Evolutionary conservation across 2,797 vertebrate species (phyloP), one percentile per base, ranked within the genome.

Genomic region (Poecilia wingei): DNA sequence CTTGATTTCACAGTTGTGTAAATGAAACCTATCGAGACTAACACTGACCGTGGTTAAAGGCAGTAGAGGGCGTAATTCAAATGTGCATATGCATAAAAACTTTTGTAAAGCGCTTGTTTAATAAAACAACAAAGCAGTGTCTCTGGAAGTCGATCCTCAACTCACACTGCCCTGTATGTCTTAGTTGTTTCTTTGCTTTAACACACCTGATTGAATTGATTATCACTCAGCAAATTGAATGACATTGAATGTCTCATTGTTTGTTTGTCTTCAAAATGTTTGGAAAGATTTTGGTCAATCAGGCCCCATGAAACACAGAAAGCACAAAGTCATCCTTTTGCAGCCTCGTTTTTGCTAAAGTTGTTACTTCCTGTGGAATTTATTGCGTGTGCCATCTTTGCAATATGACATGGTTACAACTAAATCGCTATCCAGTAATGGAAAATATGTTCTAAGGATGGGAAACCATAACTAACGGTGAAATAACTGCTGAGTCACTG

Each of bases 401-500:
- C 12, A 39, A 59, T 59, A 47, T 7, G 1, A 75, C 18, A 47
- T 13, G 20, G 25, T 57, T 45, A 46, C 69, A 45, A 25, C 51
- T 46, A 25, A 59, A 41, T 66, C 71, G 46, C 31, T 8, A 9
- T 31, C 57, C 71, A 43, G 45, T 43, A 66, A 79, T 74, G 33
- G 61, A 82, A 79, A 84, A 76, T 61, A 64, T 57, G 7, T 45
- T 49, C 8, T 72, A 70, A 49, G 64, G 57, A 16, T 10, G 53
- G 61, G 64, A 7, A 76, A 31, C 20, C 45, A 68, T 57, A 20
- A 64, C 18, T 49, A 0, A 76, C 22, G 14, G 14, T 31, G 1
- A 61, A 8, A 43, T 36, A 66, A 72, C 6, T 76, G 73, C 80
- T 70, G 68, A 88, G 53, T 83, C 79, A 80, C 10, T 72, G 49